Evolutionary conservation across 2,797 vertebrate genomes (phyloP), one percentile per base, ranked within the genome.

Genomic region (Cygnus olor): DNA sequence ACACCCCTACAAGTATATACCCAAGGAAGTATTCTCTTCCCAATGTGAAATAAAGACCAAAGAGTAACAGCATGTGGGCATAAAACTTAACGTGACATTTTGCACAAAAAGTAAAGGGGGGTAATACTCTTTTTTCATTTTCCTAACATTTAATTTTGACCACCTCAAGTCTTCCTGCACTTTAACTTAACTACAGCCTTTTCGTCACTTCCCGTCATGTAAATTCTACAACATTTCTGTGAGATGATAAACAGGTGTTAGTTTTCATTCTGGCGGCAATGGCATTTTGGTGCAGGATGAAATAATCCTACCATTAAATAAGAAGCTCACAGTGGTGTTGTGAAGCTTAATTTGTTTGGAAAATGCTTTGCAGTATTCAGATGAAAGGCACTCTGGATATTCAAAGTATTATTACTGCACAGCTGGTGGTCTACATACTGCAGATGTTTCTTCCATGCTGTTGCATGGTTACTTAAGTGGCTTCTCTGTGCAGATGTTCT

Each of bases 401-500:
- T 96, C 81, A 64, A 92, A 93, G 96, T 88, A 93, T 89, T 96
- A 97, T 91, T 95, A 79, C 93, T 96, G 80, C 96, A 96, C 94
- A 96, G 96, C 92, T 92, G 96, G 97, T 97, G 97, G 97, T 96
- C 97, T 94, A 64, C 93, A 85, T n/a, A 6, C 90, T 95, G 93
- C 97, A 97, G 94, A 97, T 97, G 97, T 96, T 97, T 88, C 91
- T 96, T 89, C 91, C 90, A 94, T 95, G 95, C 93, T 88, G 61
- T 95, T 97, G 96, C 91, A 92, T 88, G 85, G 92, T 96, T 95
- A 96, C 88, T 94, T 94, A 94, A 94, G 90, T 92, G 80, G 89
- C 90, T 96, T 96, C 94, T 84, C 89, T 74, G 93, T 90, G 93
- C 97, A 96, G 96, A 97, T 97, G 96, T 96, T 97, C 94, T 71